Evolutionary conservation across 2,113 vertebrate genomes (phyloP).

Genomic region (Halcyon malimbica): DNA sequence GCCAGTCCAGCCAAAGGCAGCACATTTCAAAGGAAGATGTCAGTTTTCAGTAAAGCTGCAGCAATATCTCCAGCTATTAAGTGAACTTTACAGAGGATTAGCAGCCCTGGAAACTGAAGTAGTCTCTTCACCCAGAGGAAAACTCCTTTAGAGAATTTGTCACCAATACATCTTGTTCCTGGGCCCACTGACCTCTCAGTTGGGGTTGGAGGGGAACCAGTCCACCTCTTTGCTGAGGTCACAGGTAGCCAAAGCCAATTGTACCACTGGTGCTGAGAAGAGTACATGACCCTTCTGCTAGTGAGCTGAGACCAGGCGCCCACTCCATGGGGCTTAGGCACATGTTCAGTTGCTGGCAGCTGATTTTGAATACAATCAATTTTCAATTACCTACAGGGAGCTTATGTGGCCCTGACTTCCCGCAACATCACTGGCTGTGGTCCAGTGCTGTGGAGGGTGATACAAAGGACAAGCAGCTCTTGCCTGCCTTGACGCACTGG

Average conservation of each 20-base stretch:
- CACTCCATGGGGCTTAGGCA: background rate
- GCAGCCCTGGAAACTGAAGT: background rate
- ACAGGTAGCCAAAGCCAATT: background rate
- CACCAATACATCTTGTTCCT: background rate
- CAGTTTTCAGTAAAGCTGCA: background rate
- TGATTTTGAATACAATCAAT: background rate
- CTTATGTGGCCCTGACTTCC: background rate
- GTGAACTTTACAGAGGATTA: background rate
- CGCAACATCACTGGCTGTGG: rapidly evolving
- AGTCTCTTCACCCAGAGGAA: background rate
- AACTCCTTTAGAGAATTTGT: background rate
- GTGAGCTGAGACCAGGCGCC: background rate
- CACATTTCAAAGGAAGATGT: background rate
- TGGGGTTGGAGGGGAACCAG: background rate
- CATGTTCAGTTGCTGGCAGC: background rate
- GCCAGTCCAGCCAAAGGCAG: background rate
- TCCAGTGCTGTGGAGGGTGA: background rate
- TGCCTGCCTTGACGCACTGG: rapidly evolving
- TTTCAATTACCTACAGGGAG: background rate
- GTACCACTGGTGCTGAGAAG: background rate
- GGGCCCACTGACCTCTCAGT: background rate
- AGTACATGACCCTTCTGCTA: background rate
- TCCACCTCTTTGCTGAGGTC: background rate
- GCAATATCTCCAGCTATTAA: background rate
- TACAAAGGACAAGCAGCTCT: background rate